A percentile compares a stretch with the other conserved stretches of the same genome.
These are phyloP conservation scores for Drosophila kuntzei DNA, from an alignment of 2,888 invertebrate species.

Conservation along the genomic window DNA sequence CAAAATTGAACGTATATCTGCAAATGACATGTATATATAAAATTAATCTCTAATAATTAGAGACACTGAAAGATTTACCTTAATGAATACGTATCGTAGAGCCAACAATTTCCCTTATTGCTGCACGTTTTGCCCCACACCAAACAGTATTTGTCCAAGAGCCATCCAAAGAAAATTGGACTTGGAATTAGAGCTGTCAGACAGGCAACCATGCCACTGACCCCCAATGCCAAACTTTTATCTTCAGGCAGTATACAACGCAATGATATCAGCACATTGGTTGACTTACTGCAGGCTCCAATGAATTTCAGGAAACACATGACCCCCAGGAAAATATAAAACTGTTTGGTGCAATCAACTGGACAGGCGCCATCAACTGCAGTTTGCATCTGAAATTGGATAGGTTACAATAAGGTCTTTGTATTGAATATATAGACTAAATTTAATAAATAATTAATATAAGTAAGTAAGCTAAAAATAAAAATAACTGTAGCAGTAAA, in stretches of 20 bases:
- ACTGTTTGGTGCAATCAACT: slow-evolving; percentile 87
- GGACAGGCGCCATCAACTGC: slow-evolving; percentile 86
- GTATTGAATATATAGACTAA: not conserved
- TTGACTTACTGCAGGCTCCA: slow-evolving; percentile 87
- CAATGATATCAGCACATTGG: slow-evolving; percentile 87
- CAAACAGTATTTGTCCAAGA: slow-evolving; percentile 88
- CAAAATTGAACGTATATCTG: slow-evolving; percentile 83
- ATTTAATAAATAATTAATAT: not conserved
- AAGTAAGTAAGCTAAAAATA: too few species aligned
- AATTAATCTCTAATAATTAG: slow-evolving; percentile 86
- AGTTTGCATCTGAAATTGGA: slow-evolving; percentile 38
- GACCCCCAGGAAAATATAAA: slow-evolving; percentile 86
- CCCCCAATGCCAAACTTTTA: slow-evolving; percentile 89
- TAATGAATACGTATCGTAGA: slow-evolving; percentile 89
- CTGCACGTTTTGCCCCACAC: slow-evolving; percentile 91
- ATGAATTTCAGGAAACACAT: slow-evolving; percentile 87
- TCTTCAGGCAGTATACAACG: slow-evolving; percentile 89
- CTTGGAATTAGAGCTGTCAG: slow-evolving; percentile 90
- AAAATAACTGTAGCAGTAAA: too few species aligned
- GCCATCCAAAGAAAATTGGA: slow-evolving; percentile 90
- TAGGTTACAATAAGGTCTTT: not conserved
- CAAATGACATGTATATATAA: not conserved
- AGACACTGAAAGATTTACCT: slow-evolving; percentile 82
- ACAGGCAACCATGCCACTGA: slow-evolving; percentile 88
- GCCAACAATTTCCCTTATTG: slow-evolving; percentile 90